Conservation (phyloP, 1,140 invertebrate genomes). For the Drosophila tristis region DNA sequence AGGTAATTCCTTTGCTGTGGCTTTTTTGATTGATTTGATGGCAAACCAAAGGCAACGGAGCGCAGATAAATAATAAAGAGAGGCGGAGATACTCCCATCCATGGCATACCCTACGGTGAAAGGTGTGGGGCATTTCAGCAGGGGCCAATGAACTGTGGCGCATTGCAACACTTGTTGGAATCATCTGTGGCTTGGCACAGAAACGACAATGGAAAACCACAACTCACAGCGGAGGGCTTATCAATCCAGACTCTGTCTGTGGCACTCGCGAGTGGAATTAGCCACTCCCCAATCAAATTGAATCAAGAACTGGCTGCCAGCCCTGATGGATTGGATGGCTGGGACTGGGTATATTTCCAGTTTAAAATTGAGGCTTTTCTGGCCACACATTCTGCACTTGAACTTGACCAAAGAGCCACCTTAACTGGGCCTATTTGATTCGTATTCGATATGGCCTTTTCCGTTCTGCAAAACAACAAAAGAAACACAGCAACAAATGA, state of each 20-base stretch:
- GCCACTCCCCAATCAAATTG: not conserved
- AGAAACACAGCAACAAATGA: not conserved
- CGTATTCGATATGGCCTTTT: conserved; percentile 3
- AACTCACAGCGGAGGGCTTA: conserved; percentile 16
- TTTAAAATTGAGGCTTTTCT: not conserved
- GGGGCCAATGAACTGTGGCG: conserved; percentile 26
- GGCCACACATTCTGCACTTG: conserved; percentile 28
- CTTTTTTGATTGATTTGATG: conserved; percentile 55
- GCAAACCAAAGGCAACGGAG: conserved; percentile 11
- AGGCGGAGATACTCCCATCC: not conserved
- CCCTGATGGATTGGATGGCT: not conserved
- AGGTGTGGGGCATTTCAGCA: conserved; percentile 19
- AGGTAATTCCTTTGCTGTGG: conserved; percentile 49
- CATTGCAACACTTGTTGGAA: conserved; percentile 32
- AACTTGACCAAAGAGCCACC: conserved; percentile 41
- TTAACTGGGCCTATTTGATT: conserved; percentile 23
- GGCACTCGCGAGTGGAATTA: conserved; percentile 6
- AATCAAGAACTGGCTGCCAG: not conserved
- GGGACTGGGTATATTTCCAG: conserved; percentile 6
- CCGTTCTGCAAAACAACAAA: conserved; percentile 12
- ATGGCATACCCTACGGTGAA: conserved; percentile 25
- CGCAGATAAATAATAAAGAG: conserved; percentile 4
- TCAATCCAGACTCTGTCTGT: conserved; percentile 11
- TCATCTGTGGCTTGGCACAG: conserved; percentile 10
- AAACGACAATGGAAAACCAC: conserved; percentile 13